These are phyloP conservation scores for Eubasilissa regina DNA, from an alignment of 1,140 invertebrate species.

Conservation along the genomic window DNA sequence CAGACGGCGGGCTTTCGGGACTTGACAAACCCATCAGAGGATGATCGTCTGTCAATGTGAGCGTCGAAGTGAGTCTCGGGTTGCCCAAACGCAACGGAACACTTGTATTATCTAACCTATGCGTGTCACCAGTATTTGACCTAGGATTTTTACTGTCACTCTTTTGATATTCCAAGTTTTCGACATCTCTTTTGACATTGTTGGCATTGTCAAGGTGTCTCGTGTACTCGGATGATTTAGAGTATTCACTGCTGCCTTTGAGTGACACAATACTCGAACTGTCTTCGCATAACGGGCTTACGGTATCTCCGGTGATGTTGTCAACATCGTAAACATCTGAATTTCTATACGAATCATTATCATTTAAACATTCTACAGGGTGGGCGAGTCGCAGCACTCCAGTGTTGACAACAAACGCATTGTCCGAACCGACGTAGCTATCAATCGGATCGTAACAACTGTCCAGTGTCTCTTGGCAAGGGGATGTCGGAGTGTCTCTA, in stretches of 20 bases:
- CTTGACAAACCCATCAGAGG: conserved; percentile 58
- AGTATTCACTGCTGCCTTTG: conserved; percentile 24
- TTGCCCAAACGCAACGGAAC: conserved; percentile 35
- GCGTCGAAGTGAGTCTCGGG: conserved; percentile 51
- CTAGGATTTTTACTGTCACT: not conserved
- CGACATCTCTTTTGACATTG: conserved; percentile 4
- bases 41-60: conserved; percentile 58
- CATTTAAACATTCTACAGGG: conserved; percentile 24
- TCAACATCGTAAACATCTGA: conserved; percentile 34
- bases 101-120: not conserved
- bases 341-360: conserved; percentile 44
- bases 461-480: not conserved
- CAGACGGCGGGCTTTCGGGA: conserved; percentile 58
- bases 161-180: conserved; percentile 10
- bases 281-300: conserved; percentile 40
- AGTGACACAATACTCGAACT: conserved; percentile 30
- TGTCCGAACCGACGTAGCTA: conserved; percentile 15
- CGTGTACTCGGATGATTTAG: conserved; percentile 1
- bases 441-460: conserved; percentile 1
- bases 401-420: conserved; percentile 14
- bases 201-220: conserved; percentile 33
- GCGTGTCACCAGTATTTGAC: conserved; percentile 3
- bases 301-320: conserved; percentile 5
- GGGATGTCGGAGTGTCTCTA: not conserved
- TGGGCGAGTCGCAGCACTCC: conserved; percentile 46